Evolutionary conservation across 2,113 vertebrate genomes (phyloP), one percentile per base, ranked within the genome.

Genomic region (Ammodytes marinus): DNA sequence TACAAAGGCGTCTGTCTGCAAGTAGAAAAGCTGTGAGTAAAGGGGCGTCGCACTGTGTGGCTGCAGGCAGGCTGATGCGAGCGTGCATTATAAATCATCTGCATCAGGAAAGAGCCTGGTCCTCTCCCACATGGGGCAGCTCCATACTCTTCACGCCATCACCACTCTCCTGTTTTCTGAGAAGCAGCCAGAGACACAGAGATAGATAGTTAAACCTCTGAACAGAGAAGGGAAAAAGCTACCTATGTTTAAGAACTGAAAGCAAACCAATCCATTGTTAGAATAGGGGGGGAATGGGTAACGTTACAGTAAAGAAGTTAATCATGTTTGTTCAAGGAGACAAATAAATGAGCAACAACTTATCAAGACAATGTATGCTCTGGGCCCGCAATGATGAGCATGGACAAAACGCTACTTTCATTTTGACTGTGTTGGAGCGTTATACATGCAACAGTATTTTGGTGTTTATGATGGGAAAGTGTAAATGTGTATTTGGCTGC

Each of bases 101-200:
- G 80, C 85, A 92, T 99, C 97, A 99, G 4, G 95, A 96, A 80
- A 96, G 96, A 80, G 95, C 92, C 84, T 98, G 96, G 55, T 99
- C 95, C 87, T 98, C 96, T 85, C 96, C 96, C 66, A 94, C 93
- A 0, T 95, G 95, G 88, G 96, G 95, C 86, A 96, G 94, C 67
- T 97, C 95, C n/a, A 94, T 89, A 68, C 92, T 96, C 85, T 82
- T 95, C 82, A 95, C 86, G 65, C 95, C 94, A 53, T 99, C 97
- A 75, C 95, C 95, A 1, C 96, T 97, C 94, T 95, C 95, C 93
- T 96, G 96, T 86, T 98, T 98, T 95, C 98, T 99, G 94, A 89
- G 95, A 83, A 66, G 83, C 85, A 77, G 91, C 7, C 76, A 82
- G 61, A 83, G 52, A 86, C 58, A 63, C 43, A 73, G 42, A 4